These are phyloP conservation scores for Clanis bilineata DNA, from an alignment of 2,888 invertebrate species.

Conservation along the genomic window DNA sequence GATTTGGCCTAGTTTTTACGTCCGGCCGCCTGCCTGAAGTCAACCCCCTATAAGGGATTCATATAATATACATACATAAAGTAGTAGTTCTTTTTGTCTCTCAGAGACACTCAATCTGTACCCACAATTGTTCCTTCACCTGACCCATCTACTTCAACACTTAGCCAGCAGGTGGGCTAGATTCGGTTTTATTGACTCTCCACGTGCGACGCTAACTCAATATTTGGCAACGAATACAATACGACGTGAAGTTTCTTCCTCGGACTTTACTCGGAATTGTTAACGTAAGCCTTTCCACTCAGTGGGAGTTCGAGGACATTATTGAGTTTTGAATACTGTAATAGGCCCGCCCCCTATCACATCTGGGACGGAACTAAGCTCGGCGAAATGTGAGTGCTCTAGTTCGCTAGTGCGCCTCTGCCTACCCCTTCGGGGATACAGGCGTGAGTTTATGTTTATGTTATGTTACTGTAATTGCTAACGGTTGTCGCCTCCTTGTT, in stretches of 20 bases:
- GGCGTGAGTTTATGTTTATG: too few species aligned
- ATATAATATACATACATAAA: too few species aligned
- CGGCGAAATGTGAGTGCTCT: neutral
- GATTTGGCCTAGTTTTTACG: too few species aligned
- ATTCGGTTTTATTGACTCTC: constrained; percentile 49
- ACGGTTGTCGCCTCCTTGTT: too few species aligned
- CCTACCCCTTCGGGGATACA: too few species aligned
- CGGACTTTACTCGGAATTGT: neutral
- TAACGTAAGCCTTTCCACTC: too few species aligned
- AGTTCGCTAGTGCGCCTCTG: too few species aligned
- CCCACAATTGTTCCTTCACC: neutral
- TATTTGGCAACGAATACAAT: constrained; percentile 62
- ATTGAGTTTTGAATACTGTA: neutral
- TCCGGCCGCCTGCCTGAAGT: too few species aligned
- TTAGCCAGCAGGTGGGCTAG: constrained; percentile 1
- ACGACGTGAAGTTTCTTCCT: constrained; percentile 12
- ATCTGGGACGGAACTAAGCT: neutral
- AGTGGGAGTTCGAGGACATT: neutral
- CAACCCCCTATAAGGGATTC: too few species aligned
- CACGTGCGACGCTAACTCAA: constrained; percentile 53
- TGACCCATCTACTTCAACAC: neutral
- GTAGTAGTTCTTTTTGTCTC: neutral
- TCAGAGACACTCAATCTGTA: neutral
- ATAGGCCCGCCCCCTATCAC: neutral
- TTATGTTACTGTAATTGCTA: too few species aligned